Conservation (phyloP, 2,797 vertebrate genomes). For the Acanthurus leucopareius region DNA sequence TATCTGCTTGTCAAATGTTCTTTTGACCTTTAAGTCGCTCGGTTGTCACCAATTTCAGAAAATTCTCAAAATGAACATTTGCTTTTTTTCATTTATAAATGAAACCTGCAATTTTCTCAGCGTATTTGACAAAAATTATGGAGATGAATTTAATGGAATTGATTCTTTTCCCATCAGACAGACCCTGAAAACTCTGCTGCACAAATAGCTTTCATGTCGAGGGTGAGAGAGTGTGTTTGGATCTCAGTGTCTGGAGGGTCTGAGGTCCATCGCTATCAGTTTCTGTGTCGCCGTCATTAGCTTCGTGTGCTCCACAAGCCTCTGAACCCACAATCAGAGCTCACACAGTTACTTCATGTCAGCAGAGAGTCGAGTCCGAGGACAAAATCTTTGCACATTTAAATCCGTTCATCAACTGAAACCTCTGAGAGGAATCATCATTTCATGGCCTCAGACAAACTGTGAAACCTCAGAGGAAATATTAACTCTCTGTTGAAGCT, state of each 20-base stretch:
- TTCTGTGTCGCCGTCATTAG: slow-evolving; percentile 26
- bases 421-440: neutral
- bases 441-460: neutral
- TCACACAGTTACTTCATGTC: neutral
- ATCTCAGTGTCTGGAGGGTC: slow-evolving; percentile 7
- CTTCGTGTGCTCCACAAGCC: slow-evolving; percentile 28
- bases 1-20: neutral
- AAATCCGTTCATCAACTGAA: slow-evolving; percentile 8
- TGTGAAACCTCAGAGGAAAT: neutral
- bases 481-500: neutral
- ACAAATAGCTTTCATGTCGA: slow-evolving; percentile 16
- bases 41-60: neutral
- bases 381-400: neutral
- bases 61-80: neutral
- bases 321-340: neutral
- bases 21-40: neutral
- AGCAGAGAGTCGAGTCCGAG: neutral
- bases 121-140: neutral
- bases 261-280: slow-evolving; percentile 23
- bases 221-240: neutral
- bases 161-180: neutral
- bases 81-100: neutral
- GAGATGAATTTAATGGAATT: neutral
- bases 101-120: neutral
- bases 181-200: neutral